Evolutionary conservation across 2,797 vertebrate genomes (phyloP), one percentile per base, ranked within the genome.

Genomic region (Odontamblyopus lacepedii): DNA sequence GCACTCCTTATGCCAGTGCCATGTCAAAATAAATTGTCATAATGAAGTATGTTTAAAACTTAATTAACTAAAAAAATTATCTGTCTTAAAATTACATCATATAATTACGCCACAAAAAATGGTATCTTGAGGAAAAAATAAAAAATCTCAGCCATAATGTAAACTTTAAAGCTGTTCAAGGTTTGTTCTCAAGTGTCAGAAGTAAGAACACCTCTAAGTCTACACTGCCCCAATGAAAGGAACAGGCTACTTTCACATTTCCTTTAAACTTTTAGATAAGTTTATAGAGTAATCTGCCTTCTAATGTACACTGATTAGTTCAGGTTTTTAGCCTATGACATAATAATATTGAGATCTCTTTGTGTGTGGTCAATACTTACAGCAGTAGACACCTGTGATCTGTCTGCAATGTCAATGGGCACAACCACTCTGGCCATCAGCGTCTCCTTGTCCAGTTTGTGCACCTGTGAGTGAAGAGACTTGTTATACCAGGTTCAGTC

Each of bases 321-420:
- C 12, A 57, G 23, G 55, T 26, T 13, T 56, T 57, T n/a, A 55
- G 53, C 6, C 53, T n/a, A 55, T n/a, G 53, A n/a, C 53, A 55
- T n/a, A 26, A 12, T 9, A 56, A 57, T 57, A 57, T 11, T 55
- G 53, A 57, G 23, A 26, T 26, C 11, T 12, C 1, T 16, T 30
- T 30, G 13, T 30, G 27, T 30, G 27, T 2, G 11, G 62, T 68
- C 72, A 81, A 19, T 75, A 96, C 97, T 97, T 91, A 98, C 97
- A 78, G 92, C 83, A 70, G 88, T 57, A 44, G 95, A 93, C 83
- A 97, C 96, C 87, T 95, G 93, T 87, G 89, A 95, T 82, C 91
- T 89, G 86, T 98, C 96, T 83, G 96, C 95, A 71, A 98, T 98
- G 86, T 99, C 96, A 72, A 98, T 97, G 69, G 95, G 94, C 63